Conservation (phyloP, 1,140 invertebrate genomes). For the Aphidius ervi region DNA sequence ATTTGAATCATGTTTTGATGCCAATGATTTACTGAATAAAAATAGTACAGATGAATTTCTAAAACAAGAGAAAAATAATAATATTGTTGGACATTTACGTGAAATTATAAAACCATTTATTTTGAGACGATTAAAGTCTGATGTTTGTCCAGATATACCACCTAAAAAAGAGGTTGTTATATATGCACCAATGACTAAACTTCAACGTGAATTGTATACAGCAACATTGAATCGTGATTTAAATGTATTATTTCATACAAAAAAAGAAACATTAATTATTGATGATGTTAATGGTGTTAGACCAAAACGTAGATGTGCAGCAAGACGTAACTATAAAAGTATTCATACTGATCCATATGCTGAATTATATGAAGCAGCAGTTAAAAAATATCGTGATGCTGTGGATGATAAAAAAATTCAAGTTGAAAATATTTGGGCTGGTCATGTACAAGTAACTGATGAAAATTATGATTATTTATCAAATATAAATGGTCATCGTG, state of each 20-base stretch:
- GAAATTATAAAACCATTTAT: slow-evolving; percentile 67
- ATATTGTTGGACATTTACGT: slow-evolving; percentile 57
- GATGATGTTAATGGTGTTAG: too few relatives aligned
- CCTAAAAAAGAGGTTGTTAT: slow-evolving; percentile 64
- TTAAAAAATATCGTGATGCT: too few relatives aligned
- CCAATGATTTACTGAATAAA: slow-evolving; percentile 48
- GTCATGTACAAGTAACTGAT: slow-evolving; percentile 24
- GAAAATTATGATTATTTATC: slow-evolving; percentile 30
- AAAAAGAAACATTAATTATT: too few relatives aligned
- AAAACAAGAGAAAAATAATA: slow-evolving; percentile 59
- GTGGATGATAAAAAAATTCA: too few relatives aligned
- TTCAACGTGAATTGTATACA: slow-evolving; percentile 63
- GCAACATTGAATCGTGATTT: slow-evolving; percentile 45
- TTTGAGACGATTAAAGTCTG: slow-evolving; percentile 62
- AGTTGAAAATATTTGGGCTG: too few relatives aligned
- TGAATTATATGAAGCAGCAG: too few relatives aligned
- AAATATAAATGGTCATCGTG: slow-evolving; percentile 17
- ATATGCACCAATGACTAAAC: slow-evolving; percentile 57
- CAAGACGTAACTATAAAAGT: slow-evolving; percentile 14
- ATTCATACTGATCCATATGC: slow-evolving; percentile 3
- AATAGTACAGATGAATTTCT: slow-evolving; percentile 51
- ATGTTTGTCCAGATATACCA: slow-evolving; percentile 62
- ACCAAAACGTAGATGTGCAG: slow-evolving; percentile 27
- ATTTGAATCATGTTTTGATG: slow-evolving; percentile 66
- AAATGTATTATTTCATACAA: too few relatives aligned